Evolutionary conservation across 2,113 vertebrate species (phyloP).

Genomic region (Cyprinodon tularosa): DNA sequence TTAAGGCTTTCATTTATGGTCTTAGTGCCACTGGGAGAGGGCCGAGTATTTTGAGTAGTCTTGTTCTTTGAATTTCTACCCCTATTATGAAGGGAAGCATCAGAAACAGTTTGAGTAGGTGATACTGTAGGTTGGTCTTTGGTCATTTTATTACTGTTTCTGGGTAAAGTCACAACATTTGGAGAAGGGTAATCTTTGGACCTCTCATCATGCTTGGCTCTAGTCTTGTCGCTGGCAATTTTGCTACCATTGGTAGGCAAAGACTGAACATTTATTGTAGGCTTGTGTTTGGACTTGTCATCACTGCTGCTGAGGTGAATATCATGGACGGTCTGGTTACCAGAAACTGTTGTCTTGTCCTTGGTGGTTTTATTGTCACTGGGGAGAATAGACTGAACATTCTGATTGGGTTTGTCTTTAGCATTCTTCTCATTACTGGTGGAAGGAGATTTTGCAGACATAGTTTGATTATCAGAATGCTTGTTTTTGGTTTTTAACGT

Average conservation of each 20-base stretch:
- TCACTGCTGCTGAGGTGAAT: constrained; percentile 35
- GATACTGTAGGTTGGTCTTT: neutral
- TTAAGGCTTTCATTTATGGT: neutral
- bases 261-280: constrained; percentile 9
- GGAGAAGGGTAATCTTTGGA: neutral
- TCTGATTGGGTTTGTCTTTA: constrained; percentile 57
- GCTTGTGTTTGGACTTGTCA: constrained; percentile 55
- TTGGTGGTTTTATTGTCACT: constrained; percentile 46
- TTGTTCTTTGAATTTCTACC: neutral
- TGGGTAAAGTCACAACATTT: neutral
- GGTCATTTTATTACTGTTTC: neutral
- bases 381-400: constrained; percentile 36
- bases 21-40: neutral
- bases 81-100: neutral
- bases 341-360: constrained; percentile 35
- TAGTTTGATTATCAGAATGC: constrained; percentile 45
- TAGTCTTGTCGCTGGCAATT: constrained; percentile 33
- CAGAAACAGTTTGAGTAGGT: neutral
- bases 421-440: constrained; percentile 29
- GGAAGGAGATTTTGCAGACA: constrained; percentile 36
- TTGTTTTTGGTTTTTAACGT: constrained; percentile 46
- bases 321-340: constrained; percentile 49
- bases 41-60: neutral
- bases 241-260: constrained; percentile 28
- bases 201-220: neutral